Evolutionary conservation across 2,888 invertebrate genomes (phyloP).

Genomic region (Acronicta psi): DNA sequence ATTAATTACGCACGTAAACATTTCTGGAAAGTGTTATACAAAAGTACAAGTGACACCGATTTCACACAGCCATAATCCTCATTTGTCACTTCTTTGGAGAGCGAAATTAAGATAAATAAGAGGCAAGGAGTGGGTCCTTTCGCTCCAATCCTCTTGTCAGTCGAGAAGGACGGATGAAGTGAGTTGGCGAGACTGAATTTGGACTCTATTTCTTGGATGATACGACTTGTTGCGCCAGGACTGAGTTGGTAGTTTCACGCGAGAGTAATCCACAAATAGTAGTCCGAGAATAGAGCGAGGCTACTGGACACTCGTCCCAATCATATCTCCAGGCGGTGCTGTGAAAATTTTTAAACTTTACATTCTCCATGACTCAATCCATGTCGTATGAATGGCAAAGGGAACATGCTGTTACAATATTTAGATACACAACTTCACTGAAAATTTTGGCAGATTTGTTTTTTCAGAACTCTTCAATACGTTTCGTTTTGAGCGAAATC

Average conservation of each 20-base stretch:
- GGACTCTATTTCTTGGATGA: conserved; percentile 64
- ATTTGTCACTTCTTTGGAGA: conserved; percentile 82
- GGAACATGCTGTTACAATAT: background rate
- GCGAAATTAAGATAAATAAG: conserved; percentile 87
- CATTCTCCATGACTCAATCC: conserved; percentile 54
- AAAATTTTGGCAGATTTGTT: background rate
- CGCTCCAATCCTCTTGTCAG: conserved; percentile 66
- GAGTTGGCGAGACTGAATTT: conserved; percentile 59
- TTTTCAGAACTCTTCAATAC: background rate
- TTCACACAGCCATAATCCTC: conserved; percentile 75
- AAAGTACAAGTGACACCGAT: conserved; percentile 70
- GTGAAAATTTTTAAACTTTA: conserved; percentile 67
- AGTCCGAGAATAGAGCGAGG: conserved; percentile 88
- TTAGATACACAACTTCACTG: background rate
- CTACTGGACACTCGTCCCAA: conserved; percentile 83
- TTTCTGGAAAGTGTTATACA: conserved; percentile 61
- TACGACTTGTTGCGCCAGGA: conserved; percentile 74
- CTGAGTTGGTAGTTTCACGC: conserved; percentile 73
- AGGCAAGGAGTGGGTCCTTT: conserved; percentile 84
- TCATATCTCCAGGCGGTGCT: conserved; percentile 80
- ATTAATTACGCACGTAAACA: conserved; percentile 58
- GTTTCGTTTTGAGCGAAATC: no score
- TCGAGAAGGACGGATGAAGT: conserved; percentile 68
- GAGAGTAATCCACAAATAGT: conserved; percentile 87
- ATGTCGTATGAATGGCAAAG: conserved; percentile 25